Base-by-base conservation (phyloP, 2,888 invertebrate genomes). In the Pegoplata infirma region DNA sequence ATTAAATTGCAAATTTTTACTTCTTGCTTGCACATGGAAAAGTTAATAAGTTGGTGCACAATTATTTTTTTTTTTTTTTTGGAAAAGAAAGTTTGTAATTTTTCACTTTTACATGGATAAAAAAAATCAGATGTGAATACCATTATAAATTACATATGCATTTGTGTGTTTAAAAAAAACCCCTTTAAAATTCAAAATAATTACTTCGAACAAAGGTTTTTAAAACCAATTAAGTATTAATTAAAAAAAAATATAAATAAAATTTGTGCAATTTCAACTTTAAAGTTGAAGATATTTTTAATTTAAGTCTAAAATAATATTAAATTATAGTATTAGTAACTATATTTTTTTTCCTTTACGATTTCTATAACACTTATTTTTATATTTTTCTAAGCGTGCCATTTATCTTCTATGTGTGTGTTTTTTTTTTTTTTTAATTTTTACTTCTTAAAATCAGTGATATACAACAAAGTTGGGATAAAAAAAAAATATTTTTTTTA, bases 181-280 rank as follows among this genome's bases (percentile, higher is more conserved):
- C 16, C 23, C n/a, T 44, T 32, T n/a, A 59, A 59, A 47, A 47
- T 25, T 10, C 5, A 19, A 58, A 51, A 80, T 55, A 59, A 64
- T 63, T 14, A 55, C 78, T 73, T 77, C 75, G 68, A 76, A 79
- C 58, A 67, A 69, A 71, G 82, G 81, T 82, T 82, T 82, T 72
- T 79, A 81, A 81, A 82, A 80, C 82, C 76, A 14, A 40, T 49
- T 74, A 76, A 76, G 63, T 69, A 71, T 72, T 40, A 19, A 56
- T 61, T 25, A 17, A 36, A 49, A 16, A 23, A 46, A 23, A 59
- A 66, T 53, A 6, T 69, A 73, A 76, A 64, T 53, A 69, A n/a
- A 36, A 59, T 58, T 67, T 80, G 82, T 83, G 83, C 83, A 83
- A 83, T 83, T 82, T 80, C 80, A 82, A 81, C 80, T 80, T 46